Base-by-base conservation (phyloP, 2,888 invertebrate genomes). In the Pseudolycoriella hygida region DNA sequence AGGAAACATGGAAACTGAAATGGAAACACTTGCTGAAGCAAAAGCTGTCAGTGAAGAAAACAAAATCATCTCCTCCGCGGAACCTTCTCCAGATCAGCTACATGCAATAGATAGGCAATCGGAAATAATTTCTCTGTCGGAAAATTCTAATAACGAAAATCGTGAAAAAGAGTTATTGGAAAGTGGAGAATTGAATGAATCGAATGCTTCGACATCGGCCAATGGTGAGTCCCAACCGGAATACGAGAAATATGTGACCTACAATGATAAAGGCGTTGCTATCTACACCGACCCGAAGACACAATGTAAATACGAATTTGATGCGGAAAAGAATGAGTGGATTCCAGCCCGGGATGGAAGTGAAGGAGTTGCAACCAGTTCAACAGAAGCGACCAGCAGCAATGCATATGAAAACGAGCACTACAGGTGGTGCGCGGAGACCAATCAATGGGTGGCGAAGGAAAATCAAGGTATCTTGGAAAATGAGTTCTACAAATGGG, bases 231-330 rank as follows among this genome's bases (percentile, higher is more conserved):
- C 25, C 8, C 25, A 25, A n/a, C 46, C 45, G 31, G 43, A 47
- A 38, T 70, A 74, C 56, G 66, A 70, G 17, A 66, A 76, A 52
- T 71, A 80, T 62, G 69, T 83, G 17, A 74, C 74, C 20, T 84
- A 84, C 56, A 55, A 51, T 14, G 76, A 78, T 59, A 77, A 75
- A 30, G 76, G 77, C 47, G 62, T 70, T 49, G 82, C 82, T 18
- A 70, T 83, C 51, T 84, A 84, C 53, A 82, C 80, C 17, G 85
- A 86, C 59, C 83, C 84, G 19, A 61, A 64, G 46, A 74, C 75
- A 15, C 73, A 76, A 39, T 72, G 73, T 51, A 75, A 77, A 58
- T 83, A 80, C 56, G 69, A 68, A 53, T 81, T 80, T 80, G 68
- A 71, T 53, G 59, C 64, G 44, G 61, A 61, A 12, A 60, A 65